Evolutionary conservation across 2,888 invertebrate genomes (phyloP).

Genomic region (Digitonthophagus gazella): DNA sequence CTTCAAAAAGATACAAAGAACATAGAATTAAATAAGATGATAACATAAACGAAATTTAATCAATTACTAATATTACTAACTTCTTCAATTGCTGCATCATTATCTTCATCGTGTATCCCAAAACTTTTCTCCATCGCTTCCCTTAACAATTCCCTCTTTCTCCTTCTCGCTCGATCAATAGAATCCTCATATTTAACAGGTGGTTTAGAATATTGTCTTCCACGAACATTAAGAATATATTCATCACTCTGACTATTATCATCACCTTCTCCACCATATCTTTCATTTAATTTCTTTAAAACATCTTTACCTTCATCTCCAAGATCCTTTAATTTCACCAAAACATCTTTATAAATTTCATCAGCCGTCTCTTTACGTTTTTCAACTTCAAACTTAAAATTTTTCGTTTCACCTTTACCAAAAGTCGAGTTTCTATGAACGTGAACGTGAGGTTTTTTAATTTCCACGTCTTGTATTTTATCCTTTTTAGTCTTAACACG

Average conservation of each 20-base stretch:
- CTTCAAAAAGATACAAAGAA: conserved; percentile 41
- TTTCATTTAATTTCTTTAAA: conserved; percentile 56
- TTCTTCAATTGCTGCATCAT: conserved; percentile 64
- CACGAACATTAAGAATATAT: conserved; percentile 44
- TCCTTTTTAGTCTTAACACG: conserved; percentile 42
- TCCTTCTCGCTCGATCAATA: conserved; percentile 43
- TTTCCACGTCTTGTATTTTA: conserved; percentile 38
- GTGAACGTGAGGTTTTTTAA: conserved; percentile 45
- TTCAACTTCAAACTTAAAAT: conserved; percentile 40
- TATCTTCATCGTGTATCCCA: conserved; percentile 60
- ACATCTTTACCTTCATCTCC: conserved; percentile 60
- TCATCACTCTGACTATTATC: conserved; percentile 7
- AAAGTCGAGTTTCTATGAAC: conserved; percentile 56
- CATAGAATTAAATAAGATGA: background rate
- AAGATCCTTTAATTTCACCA: conserved; percentile 57
- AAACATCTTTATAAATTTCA: conserved; percentile 61
- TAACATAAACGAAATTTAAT: background rate
- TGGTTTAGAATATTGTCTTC: conserved; percentile 44
- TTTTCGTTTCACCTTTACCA: conserved; percentile 47
- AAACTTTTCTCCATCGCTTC: conserved; percentile 55
- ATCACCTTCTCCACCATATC: conserved; percentile 29
- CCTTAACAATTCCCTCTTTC: conserved; percentile 56
- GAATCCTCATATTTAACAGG: conserved; percentile 41
- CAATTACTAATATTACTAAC: conserved; percentile 45
- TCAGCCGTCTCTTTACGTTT: conserved; percentile 48